Evolutionary conservation across 53 echinoderm and acorn worm species (phyloP), one percentile per base, ranked within the genome.

Genomic region (Echinometra lucunter): DNA sequence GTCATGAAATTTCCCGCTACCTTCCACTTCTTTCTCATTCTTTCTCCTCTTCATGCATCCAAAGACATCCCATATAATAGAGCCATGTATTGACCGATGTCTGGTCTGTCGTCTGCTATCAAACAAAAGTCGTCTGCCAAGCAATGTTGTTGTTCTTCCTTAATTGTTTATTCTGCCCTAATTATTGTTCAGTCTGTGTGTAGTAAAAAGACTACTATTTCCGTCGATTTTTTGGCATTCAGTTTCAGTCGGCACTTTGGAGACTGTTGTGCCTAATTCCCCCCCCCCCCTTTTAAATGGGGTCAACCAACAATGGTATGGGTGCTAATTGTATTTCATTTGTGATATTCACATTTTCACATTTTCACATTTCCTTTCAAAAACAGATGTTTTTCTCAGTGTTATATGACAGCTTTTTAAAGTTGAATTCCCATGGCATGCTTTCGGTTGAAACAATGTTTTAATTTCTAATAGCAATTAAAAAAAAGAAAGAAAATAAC

Each of bases 91-190:
- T 88, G 88, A 88, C 88, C 55, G 21, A 28, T 55, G 88, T 88
- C 88, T 88, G 88, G 78, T 2, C 19, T 17, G 42, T 88, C 18
- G 88, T 88, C 88, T 88, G 88, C 49, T 55, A n/a, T 16, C 30
- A 53, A 85, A 85, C 85, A 85, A 21, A 12, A 88, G 56, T 21
- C 56, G 88, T 88, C 88, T 88, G 28, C n/a, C n/a, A n/a, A n/a
- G 47, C 15, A 88, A 78, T 78, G 49, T 88, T 88, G 53, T 88
- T 88, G n/a, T 88, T 49, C 88, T 88, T 88, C 18, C 49, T 56
- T 88, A 88, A 88, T 88, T 88, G 88, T 88, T 88, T 88, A 88
- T 56, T 88, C 12, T 88, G 30, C 55, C 56, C 16, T 56, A 88
- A 55, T 78, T 78, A 42, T 42, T 78, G 53, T 53, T 0, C 9